phyloP scores from a whole-genome alignment of 2,797 vertebrate genomes.

The Apodemus agrarius region DNA sequence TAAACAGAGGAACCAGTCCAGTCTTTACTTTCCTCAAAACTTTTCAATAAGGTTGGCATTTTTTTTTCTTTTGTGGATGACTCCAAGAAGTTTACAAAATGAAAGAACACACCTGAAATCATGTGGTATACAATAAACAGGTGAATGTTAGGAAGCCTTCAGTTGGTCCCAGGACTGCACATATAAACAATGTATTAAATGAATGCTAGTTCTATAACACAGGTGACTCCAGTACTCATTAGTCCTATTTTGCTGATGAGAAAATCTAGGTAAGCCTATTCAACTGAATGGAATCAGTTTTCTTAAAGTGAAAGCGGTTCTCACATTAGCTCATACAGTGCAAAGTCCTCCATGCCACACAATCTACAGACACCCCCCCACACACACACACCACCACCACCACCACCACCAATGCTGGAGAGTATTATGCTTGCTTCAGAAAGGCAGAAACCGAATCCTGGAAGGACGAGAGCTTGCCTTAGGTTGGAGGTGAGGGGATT shows the following conservation, averaged over 20 bases:
- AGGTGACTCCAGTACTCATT: not conserved
- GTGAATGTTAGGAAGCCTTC: not conserved
- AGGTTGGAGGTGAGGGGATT: not conserved
- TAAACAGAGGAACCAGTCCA: not conserved
- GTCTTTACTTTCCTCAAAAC: not conserved
- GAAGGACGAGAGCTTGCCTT: not conserved
- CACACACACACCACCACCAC: too few species aligned
- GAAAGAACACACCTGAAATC: slow-evolving; percentile 37
- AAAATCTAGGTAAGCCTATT: slow-evolving; percentile 58
- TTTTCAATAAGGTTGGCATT: slow-evolving; percentile 11
- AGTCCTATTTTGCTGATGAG: slow-evolving; percentile 64
- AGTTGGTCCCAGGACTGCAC: not conserved
- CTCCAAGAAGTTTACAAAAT: not conserved
- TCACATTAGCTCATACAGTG: slow-evolving; percentile 36
- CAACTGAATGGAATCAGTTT: slow-evolving; percentile 60
- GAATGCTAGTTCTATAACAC: not conserved
- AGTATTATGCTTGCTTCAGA: slow-evolving; percentile 1
- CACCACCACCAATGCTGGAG: too few species aligned
- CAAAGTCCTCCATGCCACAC: not conserved
- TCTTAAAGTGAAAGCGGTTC: slow-evolving; percentile 45
- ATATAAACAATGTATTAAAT: not conserved
- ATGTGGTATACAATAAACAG: not conserved
- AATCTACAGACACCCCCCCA: too few species aligned
- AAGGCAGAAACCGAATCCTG: slow-evolving; percentile 2
- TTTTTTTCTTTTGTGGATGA: not conserved